These are phyloP conservation scores for Drosophila mayaguana DNA, from an alignment of 2,888 invertebrate species.

Conservation along the genomic window DNA sequence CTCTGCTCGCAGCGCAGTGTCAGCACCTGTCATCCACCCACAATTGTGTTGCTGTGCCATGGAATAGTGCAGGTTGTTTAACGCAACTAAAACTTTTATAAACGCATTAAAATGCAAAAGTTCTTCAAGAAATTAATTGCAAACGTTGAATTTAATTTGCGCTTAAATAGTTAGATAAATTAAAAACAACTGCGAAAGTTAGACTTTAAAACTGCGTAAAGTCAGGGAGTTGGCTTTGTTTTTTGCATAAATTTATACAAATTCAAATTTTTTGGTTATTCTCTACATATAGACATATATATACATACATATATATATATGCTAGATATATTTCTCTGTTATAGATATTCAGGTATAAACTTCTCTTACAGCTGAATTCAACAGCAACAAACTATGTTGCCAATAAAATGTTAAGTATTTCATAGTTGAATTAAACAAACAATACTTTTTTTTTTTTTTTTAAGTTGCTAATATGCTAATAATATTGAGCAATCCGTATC, in stretches of 20 bases:
- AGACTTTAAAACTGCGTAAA: not conserved
- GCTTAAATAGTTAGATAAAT: constrained; percentile 2
- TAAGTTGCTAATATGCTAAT: too few relatives aligned
- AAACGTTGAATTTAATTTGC: not conserved
- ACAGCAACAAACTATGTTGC: too few relatives aligned
- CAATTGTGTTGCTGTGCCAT: not conserved
- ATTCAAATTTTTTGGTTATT: too few relatives aligned
- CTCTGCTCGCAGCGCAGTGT: not conserved
- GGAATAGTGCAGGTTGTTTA: not conserved
- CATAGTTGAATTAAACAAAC: too few relatives aligned
- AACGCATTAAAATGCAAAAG: constrained; percentile 5
- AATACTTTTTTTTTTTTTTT: too few relatives aligned
- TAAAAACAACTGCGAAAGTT: not conserved
- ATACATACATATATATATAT: not conserved
- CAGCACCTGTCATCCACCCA: not conserved
- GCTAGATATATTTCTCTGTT: too few relatives aligned
- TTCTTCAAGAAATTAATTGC: constrained; percentile 2
- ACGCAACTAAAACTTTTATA: constrained; percentile 6
- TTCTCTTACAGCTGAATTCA: too few relatives aligned
- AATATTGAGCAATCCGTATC: too few relatives aligned
- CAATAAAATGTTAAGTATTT: too few relatives aligned
- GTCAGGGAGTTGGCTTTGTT: not conserved
- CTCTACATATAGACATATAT: not conserved
- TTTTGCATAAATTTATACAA: not conserved
- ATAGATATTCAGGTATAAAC: too few relatives aligned